Evolutionary conservation across 2,113 vertebrate species (phyloP).

Genomic region (Chaetura pelagica): DNA sequence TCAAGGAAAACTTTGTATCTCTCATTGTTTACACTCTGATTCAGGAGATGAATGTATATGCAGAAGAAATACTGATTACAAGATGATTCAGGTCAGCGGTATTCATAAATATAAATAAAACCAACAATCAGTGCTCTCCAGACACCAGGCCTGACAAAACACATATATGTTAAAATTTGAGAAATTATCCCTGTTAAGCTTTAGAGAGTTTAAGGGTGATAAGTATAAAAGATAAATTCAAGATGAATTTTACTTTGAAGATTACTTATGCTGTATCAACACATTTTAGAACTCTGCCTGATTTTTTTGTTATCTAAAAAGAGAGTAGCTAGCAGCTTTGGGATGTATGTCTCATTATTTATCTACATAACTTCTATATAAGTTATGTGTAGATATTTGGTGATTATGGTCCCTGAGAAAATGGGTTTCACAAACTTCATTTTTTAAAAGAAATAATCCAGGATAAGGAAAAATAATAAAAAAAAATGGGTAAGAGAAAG

Average conservation of each 20-base stretch:
- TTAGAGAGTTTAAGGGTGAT: background rate
- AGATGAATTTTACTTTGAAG: background rate
- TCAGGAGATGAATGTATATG: background rate
- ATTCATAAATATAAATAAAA: conserved; percentile 24
- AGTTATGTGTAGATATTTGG: background rate
- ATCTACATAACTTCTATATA: background rate
- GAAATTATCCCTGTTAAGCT: background rate
- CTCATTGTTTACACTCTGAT: conserved; percentile 1
- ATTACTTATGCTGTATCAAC: background rate
- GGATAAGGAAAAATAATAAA: background rate
- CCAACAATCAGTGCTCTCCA: background rate
- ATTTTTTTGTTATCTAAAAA: background rate
- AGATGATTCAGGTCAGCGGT: background rate
- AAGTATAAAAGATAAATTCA: background rate
- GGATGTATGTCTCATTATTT: background rate
- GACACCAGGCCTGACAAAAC: background rate
- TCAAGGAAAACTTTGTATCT: background rate
- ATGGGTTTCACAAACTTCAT: background rate
- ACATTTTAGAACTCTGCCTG: background rate
- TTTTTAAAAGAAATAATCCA: background rate
- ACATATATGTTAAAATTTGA: background rate
- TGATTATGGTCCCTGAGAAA: conserved; percentile 14
- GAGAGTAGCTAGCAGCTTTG: background rate
- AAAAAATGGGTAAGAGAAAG: background rate
- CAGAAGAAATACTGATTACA: background rate